These are phyloP conservation scores for Peromyscus maniculatus DNA, from an alignment of 2,113 vertebrate genomes.

Conservation along the genomic window DNA sequence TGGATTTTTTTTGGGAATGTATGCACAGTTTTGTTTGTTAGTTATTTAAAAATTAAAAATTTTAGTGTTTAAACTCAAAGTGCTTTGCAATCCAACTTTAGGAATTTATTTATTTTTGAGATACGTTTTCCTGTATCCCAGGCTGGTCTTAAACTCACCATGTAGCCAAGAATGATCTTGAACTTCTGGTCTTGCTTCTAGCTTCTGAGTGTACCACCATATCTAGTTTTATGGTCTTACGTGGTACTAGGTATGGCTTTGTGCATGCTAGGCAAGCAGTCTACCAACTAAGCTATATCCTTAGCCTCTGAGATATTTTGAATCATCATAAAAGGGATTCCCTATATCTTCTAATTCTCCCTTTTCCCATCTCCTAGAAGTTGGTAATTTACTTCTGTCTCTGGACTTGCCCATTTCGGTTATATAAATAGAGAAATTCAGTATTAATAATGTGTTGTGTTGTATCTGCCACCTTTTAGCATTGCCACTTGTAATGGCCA, in stretches of 20 bases:
- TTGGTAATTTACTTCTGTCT: neutral
- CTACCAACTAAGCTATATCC: neutral
- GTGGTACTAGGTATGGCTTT: neutral
- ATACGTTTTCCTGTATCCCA: neutral
- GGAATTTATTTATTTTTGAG: slow-evolving; percentile 2
- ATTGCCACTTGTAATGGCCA: neutral
- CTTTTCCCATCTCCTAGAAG: neutral
- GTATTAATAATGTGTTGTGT: neutral
- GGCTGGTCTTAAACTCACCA: neutral
- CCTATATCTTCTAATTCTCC: neutral
- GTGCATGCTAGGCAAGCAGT: neutral
- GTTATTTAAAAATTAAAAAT: neutral
- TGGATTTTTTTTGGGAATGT: neutral
- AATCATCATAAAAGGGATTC: neutral
- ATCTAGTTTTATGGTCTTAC: neutral
- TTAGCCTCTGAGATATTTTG: neutral
- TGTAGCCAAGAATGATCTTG: neutral
- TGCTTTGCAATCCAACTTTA: neutral
- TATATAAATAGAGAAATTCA: neutral
- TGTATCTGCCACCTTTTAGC: neutral
- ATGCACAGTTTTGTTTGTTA: neutral
- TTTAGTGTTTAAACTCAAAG: neutral
- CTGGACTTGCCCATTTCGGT: neutral
- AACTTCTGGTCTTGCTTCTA: neutral
- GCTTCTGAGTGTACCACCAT: neutral